Percentiles rank a stretch among this genome's conserved stretches.
phyloP scores from a whole-genome alignment of 2,113 vertebrate species.

The Labeo rohita region DNA sequence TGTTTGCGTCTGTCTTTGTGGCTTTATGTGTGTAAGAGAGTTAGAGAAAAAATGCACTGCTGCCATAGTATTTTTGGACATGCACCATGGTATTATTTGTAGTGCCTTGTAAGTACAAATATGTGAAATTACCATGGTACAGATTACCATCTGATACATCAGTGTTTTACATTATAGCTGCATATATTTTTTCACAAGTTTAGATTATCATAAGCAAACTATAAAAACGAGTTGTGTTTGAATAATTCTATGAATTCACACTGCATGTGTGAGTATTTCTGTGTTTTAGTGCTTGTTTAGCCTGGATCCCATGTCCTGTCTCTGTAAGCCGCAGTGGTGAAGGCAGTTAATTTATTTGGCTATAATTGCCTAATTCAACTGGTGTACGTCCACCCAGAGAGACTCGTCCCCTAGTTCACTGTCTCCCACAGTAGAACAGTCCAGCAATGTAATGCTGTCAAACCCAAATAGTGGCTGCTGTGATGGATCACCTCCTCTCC shows the following conservation, averaged over 20 bases:
- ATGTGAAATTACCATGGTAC: not conserved
- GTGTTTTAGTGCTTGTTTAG: not conserved
- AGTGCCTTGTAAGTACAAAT: not conserved
- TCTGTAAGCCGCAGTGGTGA: slow-evolving; percentile 70
- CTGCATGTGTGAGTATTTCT: not conserved
- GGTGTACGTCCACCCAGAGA: slow-evolving; percentile 60
- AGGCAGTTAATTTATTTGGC: slow-evolving; percentile 75
- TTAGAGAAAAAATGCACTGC: not conserved
- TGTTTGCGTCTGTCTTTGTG: not conserved
- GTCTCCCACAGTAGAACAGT: slow-evolving; percentile 69
- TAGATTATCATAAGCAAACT: not conserved
- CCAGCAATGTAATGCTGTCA: slow-evolving; percentile 77
- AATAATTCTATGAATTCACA: not conserved
- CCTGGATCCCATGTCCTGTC: slow-evolving; percentile 40
- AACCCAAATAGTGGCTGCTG: slow-evolving; percentile 66
- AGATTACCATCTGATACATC: not conserved
- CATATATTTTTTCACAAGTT: not conserved
- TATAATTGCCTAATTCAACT: slow-evolving; percentile 76
- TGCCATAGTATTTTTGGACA: not conserved
- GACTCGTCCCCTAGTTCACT: slow-evolving; percentile 65
- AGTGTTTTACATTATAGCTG: not conserved
- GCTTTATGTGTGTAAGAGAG: slow-evolving; percentile 13
- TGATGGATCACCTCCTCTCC: slow-evolving; percentile 73
- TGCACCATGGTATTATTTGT: not conserved
- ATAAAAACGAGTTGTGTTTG: not conserved